These are phyloP conservation scores for Andrena camellia DNA, from an alignment of 2,888 invertebrate genomes.

Conservation along the genomic window DNA sequence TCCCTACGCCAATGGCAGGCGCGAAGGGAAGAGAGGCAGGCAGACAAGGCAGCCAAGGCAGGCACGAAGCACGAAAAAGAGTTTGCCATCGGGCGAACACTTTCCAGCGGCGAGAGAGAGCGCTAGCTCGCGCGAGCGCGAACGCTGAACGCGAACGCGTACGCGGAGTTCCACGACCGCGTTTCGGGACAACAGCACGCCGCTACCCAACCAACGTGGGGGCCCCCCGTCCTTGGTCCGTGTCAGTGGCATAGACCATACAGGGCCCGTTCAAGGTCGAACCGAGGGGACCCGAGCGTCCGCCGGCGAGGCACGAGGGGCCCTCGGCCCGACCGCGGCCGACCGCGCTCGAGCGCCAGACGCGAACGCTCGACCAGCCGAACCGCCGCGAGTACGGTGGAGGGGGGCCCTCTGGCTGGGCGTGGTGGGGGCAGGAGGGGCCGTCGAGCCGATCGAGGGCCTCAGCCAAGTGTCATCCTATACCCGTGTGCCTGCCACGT, in stretches of 20 bases:
- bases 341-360: slow-evolving; percentile 26
- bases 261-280: slow-evolving; percentile 85
- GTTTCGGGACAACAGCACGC: slow-evolving; percentile 84
- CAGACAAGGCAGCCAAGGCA: neutral
- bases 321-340: slow-evolving; percentile 41
- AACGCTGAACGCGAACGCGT: slow-evolving; percentile 45
- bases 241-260: slow-evolving; percentile 85
- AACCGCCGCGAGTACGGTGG: slow-evolving; percentile 6
- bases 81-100: slow-evolving; percentile 81
- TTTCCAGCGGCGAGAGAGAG: slow-evolving; percentile 76
- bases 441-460: slow-evolving; percentile 61
- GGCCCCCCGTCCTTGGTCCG: slow-evolving; percentile 84
- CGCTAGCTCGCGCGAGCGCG: slow-evolving; percentile 83
- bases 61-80: slow-evolving; percentile 78
- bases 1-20: slow-evolving; percentile 71
- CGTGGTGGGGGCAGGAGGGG: slow-evolving; percentile 3
- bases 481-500: slow-evolving; percentile 81
- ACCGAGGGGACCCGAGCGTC: slow-evolving; percentile 74
- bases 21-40: slow-evolving; percentile 60
- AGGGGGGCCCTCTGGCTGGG: slow-evolving; percentile 21
- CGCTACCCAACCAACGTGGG: slow-evolving; percentile 76
- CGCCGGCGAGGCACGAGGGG: slow-evolving; percentile 69
- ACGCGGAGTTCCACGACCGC: slow-evolving; percentile 83
- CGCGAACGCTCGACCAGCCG: slow-evolving; percentile 13
- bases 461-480: slow-evolving; percentile 81